Conservation (phyloP, 1,140 invertebrate genomes). For the Oreohelix idahoensis region DNA sequence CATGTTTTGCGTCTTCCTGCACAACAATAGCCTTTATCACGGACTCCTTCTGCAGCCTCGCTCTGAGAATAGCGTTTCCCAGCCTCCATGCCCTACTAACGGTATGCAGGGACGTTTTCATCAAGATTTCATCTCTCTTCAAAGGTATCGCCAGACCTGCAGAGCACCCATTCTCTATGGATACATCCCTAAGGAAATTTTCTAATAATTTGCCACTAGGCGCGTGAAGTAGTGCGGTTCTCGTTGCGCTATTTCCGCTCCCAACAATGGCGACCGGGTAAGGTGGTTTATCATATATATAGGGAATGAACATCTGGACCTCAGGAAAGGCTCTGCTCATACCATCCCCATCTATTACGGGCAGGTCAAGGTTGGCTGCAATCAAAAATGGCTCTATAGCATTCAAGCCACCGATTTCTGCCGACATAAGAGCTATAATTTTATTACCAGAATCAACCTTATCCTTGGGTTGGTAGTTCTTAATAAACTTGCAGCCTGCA, state of each 20-base stretch:
- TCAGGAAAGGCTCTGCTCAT: conserved; percentile 70
- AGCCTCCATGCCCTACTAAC: conserved; percentile 62
- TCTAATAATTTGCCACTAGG: conserved; percentile 54
- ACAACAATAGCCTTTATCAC: conserved; percentile 55
- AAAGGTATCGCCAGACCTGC: conserved; percentile 52
- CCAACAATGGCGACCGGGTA: conserved; percentile 54
- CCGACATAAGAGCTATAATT: conserved; percentile 59
- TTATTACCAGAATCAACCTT: conserved; percentile 30
- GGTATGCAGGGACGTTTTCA: conserved; percentile 51
- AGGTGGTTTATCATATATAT: conserved; percentile 58
- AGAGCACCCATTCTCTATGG: conserved; percentile 62
- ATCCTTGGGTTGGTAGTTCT: conserved; percentile 49
- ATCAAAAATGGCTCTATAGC: conserved; percentile 64
- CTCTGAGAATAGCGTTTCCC: conserved; percentile 58
- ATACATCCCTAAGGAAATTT: conserved; percentile 57
- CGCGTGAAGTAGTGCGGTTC: conserved; percentile 2
- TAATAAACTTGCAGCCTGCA: conserved; percentile 54
- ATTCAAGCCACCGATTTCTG: conserved; percentile 68
- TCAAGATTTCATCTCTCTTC: conserved; percentile 45
- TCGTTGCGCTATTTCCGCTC: conserved; percentile 11
- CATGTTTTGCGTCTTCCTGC: conserved; percentile 41
- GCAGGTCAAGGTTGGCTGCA: conserved; percentile 57
- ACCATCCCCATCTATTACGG: conserved; percentile 65
- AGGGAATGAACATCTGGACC: conserved; percentile 62
- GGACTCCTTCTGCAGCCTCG: conserved; percentile 52